Evolutionary conservation across 2,113 vertebrate species (phyloP), one percentile per base, ranked within the genome.

Genomic region (Willisornis vidua): DNA sequence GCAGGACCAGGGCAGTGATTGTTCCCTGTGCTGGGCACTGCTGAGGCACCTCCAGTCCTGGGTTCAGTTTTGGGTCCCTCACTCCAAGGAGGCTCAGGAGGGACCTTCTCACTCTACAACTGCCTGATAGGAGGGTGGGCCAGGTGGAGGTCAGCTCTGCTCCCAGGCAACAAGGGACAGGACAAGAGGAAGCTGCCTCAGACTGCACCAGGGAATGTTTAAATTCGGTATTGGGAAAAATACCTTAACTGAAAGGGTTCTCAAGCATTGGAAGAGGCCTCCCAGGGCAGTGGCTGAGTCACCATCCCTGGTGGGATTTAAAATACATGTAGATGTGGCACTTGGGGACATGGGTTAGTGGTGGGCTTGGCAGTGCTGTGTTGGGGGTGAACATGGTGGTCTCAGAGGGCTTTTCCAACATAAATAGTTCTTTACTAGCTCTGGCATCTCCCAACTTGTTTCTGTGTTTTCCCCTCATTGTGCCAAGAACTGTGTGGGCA

Each of bases 131-230:
- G 66, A 61, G 29, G 18, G n/a, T 29, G 28, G 31, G 39, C 20
- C 1, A 1, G 33, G 5, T 18, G 28, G 31, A 26, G 1, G 0
- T 41, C 0, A 0, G 33, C 1, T 63, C 5, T 72, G 10, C 31
- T 35, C 33, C 14, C 35, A 70, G 26, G 49, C 23, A 57, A 41
- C 51, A n/a, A 43, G 71, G 19, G 29, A 49, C 29, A 85, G 61
- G n/a, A 57, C 12, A 3, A 45, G 37, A 6, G 6, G 3, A 3
- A 48, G 23, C 0, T 0, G 49, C 41, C 41, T 48, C 59, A 29
- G 2, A 29, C 1, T 9, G 13, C 4, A 2, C 25, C 41, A 74
- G 70, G 7, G 35, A 9, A 66, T 24, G 11, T 19, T 49, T 24
- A 29, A 7, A 24, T 10, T 24, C 35, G 61, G 12, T 16, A 41